Evolutionary conservation across 2,888 invertebrate species (phyloP), one percentile per base, ranked within the genome.

Genomic region (Acrobasis consociella): DNA sequence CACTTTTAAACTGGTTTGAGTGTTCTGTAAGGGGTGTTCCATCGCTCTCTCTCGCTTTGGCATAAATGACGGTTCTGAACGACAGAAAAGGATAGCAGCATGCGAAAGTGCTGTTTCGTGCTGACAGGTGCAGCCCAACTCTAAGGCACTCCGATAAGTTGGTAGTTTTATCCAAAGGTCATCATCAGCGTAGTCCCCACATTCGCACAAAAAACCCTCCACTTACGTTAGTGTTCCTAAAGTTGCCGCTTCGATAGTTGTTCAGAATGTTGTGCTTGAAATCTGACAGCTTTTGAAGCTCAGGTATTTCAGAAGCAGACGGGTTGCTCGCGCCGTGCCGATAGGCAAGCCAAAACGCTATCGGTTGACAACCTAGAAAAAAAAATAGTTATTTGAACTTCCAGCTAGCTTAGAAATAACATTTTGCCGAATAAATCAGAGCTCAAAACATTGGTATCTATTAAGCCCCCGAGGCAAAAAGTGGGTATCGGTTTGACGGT

Each of bases 291-390:
- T 91, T 85, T 55, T 93, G 85, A 49, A 96, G 87, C 9, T 89
- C 86, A 2, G 80, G 70, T 9, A 96, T 94, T 62, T 94, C 94
- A 0, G 83, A 80, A 0, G 85, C 81, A 15, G 93, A 92, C 0
- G 97, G 96, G 69, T 95, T 93, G 69, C 94, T 93, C 0, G 96
- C 94, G 9, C 96, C 97, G 72, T 96, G 95, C 5, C 96, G 93
- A 69, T 93, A 93, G 56, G 96, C 80, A 75, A 95, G 91, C 96
- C 96, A 97, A 64, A 96, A 93, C 69, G 96, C 96, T 1, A 93
- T 85, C 0, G 97, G 95, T 64, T 93, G 87, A 74, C 97, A 97
- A 72, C 95, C 96, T 96, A 81, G 22, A 84, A 83, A 62, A 46
- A 55, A 31, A 52, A 7, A 31, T 31, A 31, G 31, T 7, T 31